Evolutionary conservation across 2,888 invertebrate species (phyloP).

Genomic region (Chymomyza fuscimana): DNA sequence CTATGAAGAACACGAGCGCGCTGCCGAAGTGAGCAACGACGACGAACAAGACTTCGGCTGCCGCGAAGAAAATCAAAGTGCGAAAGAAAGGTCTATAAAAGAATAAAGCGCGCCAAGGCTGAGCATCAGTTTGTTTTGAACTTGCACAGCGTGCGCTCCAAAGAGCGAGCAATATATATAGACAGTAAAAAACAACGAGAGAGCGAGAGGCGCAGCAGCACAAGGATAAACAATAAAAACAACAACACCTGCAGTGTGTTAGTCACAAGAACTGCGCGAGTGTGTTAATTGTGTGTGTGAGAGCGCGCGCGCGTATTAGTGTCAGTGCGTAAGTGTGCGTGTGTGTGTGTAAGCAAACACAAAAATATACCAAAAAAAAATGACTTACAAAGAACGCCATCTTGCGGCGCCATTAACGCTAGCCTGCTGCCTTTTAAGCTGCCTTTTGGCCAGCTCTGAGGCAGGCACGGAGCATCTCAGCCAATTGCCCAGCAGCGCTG

Average conservation of each 20-base stretch:
- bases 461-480: constrained; percentile 74
- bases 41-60: not conserved
- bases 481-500: constrained; percentile 35
- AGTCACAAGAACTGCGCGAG: not conserved
- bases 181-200: not conserved
- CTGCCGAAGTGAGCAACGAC: constrained; percentile 10
- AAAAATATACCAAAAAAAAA: constrained; percentile 19
- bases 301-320: constrained; percentile 2
- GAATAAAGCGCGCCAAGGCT: constrained; percentile 76
- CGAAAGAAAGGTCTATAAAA: constrained; percentile 78
- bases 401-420: constrained; percentile 29
- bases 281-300: not conserved
- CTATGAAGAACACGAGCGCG: constrained; percentile 27
- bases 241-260: constrained; percentile 12
- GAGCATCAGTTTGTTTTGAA: constrained; percentile 82
- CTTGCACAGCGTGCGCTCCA: constrained; percentile 73
- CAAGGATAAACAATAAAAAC: constrained; percentile 33
- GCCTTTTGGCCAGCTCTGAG: constrained; percentile 51
- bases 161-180: not conserved
- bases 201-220: constrained; percentile 10
- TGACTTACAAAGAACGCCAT: constrained; percentile 56
- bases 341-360: constrained; percentile 8
- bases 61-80: constrained; percentile 26
- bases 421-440: constrained; percentile 45
- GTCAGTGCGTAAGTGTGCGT: constrained; percentile 30